phyloP scores from a whole-genome alignment of 2,113 vertebrate species.

The Dolichotis patagonum region DNA sequence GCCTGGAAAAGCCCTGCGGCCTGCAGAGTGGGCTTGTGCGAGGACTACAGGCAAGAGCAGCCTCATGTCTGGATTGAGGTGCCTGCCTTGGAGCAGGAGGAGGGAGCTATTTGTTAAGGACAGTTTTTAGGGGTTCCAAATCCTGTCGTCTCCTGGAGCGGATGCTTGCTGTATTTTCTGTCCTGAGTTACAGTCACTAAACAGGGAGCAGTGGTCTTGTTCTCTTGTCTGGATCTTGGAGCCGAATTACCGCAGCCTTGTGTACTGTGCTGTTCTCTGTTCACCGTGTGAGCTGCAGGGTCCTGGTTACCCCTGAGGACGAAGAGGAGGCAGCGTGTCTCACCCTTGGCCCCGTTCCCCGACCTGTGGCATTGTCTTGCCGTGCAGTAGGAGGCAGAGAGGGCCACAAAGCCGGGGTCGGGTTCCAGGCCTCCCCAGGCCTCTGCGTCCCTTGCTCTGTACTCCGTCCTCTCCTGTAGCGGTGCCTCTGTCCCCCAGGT shows the following conservation, averaged over 20 bases:
- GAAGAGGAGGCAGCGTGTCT: neutral
- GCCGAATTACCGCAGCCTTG: neutral
- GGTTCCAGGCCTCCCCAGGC: neutral
- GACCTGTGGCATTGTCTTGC: neutral
- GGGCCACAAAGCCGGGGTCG: neutral
- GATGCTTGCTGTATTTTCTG: neutral
- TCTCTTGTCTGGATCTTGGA: neutral
- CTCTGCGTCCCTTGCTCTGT: neutral
- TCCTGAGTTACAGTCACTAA: neutral
- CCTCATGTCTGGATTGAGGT: neutral
- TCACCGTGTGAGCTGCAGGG: neutral
- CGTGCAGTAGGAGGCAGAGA: rapidly evolving
- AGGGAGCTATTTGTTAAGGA: neutral
- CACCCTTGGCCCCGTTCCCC: neutral
- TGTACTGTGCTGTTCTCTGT: neutral
- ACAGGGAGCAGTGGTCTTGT: neutral
- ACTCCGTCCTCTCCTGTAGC: neutral
- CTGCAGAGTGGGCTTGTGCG: rapidly evolving
- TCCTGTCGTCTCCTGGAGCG: neutral
- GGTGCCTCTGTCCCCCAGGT: neutral
- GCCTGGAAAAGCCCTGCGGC: neutral
- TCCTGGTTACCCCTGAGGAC: neutral
- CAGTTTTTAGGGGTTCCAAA: neutral
- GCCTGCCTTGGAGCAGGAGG: no score
- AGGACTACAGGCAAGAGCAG: neutral